A percentile compares a stretch with the other conserved stretches of the same genome.
These are phyloP conservation scores for Caenorhabditis angaria DNA, from an alignment of 2,888 invertebrate species.

Conservation along the genomic window DNA sequence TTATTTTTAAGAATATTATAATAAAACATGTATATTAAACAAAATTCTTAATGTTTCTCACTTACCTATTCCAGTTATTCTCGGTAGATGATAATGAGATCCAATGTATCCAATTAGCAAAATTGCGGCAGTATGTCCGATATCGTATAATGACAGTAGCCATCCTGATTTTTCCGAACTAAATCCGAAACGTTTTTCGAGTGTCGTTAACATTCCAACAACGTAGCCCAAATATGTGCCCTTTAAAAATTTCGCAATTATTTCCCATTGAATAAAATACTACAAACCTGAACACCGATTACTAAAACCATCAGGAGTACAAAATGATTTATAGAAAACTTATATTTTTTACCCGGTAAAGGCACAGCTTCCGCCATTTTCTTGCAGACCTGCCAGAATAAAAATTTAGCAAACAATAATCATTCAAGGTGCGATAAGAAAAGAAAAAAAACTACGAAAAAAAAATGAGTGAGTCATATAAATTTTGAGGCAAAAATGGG, in stretches of 20 bases:
- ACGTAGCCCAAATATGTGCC: constrained; percentile 60
- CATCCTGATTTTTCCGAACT: constrained; percentile 54
- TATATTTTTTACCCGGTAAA: constrained; percentile 44
- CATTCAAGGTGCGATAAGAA: not conserved
- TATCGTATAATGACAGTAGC: constrained; percentile 61
- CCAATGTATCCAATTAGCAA: constrained; percentile 63
- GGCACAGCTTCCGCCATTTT: constrained; percentile 25
- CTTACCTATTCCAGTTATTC: constrained; percentile 59
- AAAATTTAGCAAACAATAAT: not conserved
- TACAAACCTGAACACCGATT: constrained; percentile 49
- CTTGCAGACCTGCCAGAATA: not conserved
- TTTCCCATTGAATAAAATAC: not conserved
- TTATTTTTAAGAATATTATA: too few species aligned
- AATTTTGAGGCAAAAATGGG: not conserved
- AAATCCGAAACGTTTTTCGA: constrained; percentile 55
- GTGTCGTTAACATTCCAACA: constrained; percentile 58
- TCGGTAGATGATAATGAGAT: constrained; percentile 57
- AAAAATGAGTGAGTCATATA: not conserved
- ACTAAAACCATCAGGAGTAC: constrained; percentile 56
- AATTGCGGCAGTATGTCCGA: constrained; percentile 63
- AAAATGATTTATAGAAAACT: constrained; percentile 47
- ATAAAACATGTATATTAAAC: not conserved
- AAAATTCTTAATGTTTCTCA: not conserved
- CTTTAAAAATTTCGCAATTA: constrained; percentile 8
- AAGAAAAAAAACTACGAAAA: not conserved